Conservation (phyloP, 2,797 vertebrate genomes). For the Pitangus sulphuratus region DNA sequence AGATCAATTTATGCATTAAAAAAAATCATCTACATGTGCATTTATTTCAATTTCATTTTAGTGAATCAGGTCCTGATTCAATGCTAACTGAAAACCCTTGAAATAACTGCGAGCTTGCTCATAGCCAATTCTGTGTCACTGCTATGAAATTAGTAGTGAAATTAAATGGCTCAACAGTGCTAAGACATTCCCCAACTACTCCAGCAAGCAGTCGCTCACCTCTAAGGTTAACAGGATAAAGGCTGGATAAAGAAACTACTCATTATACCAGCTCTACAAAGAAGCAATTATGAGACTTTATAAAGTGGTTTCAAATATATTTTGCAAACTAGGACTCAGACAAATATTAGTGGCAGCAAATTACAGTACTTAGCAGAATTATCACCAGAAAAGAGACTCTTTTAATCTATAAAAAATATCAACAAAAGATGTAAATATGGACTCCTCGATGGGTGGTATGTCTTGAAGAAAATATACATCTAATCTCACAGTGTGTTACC, state of each 20-base stretch:
- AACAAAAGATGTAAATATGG: slow-evolving; percentile 88
- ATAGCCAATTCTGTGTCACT: slow-evolving; percentile 59
- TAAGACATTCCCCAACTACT: slow-evolving; percentile 70
- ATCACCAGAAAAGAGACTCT: slow-evolving; percentile 86
- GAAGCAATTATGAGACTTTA: slow-evolving; percentile 86
- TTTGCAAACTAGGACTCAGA: slow-evolving; percentile 85
- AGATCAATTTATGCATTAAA: slow-evolving; percentile 64
- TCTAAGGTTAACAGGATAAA: slow-evolving; percentile 84
- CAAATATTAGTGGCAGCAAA: slow-evolving; percentile 87
- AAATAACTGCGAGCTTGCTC: slow-evolving; percentile 58
- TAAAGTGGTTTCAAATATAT: slow-evolving; percentile 84
- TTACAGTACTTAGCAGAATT: slow-evolving; percentile 88
- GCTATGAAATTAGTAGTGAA: slow-evolving; percentile 70
- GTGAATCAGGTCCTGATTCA: slow-evolving; percentile 62
- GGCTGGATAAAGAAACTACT: slow-evolving; percentile 82
- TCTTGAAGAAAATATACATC: slow-evolving; percentile 86
- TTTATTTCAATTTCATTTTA: slow-evolving; percentile 73
- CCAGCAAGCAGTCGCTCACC: slow-evolving; percentile 73
- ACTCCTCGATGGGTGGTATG: slow-evolving; percentile 82
- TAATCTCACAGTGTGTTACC: slow-evolving; percentile 84
- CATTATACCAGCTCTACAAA: slow-evolving; percentile 80
- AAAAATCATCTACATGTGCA: slow-evolving; percentile 58
- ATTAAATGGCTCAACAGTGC: slow-evolving; percentile 68
- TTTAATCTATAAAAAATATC: slow-evolving; percentile 87
- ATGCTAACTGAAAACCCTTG: slow-evolving; percentile 61